A percentile compares a stretch with the other conserved stretches of the same genome.
Evolutionary conservation across 1,140 invertebrate species (phyloP).

Genomic region (Philopotamus ludificatus): DNA sequence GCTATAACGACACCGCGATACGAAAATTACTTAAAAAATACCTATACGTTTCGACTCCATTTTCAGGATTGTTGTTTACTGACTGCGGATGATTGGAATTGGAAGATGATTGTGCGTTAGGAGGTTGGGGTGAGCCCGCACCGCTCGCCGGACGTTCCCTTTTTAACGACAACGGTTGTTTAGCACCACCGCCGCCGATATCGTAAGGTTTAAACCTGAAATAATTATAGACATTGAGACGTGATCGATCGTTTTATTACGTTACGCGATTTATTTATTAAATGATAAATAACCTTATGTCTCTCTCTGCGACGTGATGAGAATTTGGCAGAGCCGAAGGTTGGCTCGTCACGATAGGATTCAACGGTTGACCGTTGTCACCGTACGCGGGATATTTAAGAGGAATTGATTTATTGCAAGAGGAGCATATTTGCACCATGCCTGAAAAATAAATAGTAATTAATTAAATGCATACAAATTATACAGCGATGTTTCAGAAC

Average conservation of each 20-base stretch:
- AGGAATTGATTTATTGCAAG: conserved; percentile 79
- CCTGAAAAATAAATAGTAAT: conserved; percentile 47
- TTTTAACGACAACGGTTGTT: conserved; percentile 48
- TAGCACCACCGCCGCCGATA: conserved; percentile 52
- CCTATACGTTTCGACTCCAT: conserved; percentile 53
- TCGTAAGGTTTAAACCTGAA: conserved; percentile 72
- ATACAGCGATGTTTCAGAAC: too few species aligned
- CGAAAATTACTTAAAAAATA: too few species aligned
- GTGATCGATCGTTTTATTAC: too few species aligned
- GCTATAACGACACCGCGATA: too few species aligned
- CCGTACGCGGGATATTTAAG: conserved; percentile 77
- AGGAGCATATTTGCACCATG: conserved; percentile 81
- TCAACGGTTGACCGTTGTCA: conserved; percentile 46
- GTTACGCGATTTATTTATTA: too few species aligned
- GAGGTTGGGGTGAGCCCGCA: conserved; percentile 37
- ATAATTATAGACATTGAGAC: conserved; percentile 18
- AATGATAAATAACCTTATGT: conserved; percentile 33
- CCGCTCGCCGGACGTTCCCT: conserved; percentile 50
- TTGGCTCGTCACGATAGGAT: neutral
- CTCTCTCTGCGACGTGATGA: conserved; percentile 27
- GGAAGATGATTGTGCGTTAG: conserved; percentile 46
- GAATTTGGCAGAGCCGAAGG: conserved; percentile 18
- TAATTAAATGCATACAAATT: too few species aligned
- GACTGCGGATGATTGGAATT: conserved; percentile 47
- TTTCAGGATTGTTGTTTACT: conserved; percentile 44